These are phyloP conservation scores for Dicaeum eximium DNA, from an alignment of 2,113 vertebrate genomes.

Conservation along the genomic window DNA sequence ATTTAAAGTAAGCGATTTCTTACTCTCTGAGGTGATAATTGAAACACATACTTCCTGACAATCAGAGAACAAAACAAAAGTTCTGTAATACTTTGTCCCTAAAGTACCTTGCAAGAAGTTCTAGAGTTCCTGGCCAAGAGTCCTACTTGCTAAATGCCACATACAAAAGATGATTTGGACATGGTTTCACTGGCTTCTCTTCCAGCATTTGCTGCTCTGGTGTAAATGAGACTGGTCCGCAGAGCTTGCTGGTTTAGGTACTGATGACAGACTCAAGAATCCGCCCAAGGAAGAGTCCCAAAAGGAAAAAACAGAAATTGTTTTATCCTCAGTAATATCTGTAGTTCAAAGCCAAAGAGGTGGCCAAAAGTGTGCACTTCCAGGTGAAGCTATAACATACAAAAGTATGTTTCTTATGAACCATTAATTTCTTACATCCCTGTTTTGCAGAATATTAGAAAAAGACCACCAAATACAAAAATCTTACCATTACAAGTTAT, in stretches of 20 bases:
- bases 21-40: constrained; percentile 34
- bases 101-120: constrained; percentile 17
- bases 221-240: background rate
- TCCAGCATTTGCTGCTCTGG: background rate
- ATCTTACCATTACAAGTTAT: constrained; percentile 27
- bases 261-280: background rate
- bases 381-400: background rate
- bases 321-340: background rate
- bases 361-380: background rate
- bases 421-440: background rate
- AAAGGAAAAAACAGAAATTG: background rate
- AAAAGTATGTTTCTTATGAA: background rate
- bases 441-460: background rate
- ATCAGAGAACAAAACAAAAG: background rate
- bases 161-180: background rate
- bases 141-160: constrained; percentile 4
- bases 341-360: background rate
- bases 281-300: background rate
- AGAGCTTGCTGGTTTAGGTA: background rate
- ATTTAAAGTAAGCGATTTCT: background rate
- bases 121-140: background rate
- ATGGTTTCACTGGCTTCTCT: constrained; percentile 4
- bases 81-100: background rate
- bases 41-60: constrained; percentile 19
- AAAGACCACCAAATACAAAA: constrained; percentile 51